These are phyloP conservation scores for Lampris incognitus DNA, from an alignment of 2,113 vertebrate species.

Conservation along the genomic window DNA sequence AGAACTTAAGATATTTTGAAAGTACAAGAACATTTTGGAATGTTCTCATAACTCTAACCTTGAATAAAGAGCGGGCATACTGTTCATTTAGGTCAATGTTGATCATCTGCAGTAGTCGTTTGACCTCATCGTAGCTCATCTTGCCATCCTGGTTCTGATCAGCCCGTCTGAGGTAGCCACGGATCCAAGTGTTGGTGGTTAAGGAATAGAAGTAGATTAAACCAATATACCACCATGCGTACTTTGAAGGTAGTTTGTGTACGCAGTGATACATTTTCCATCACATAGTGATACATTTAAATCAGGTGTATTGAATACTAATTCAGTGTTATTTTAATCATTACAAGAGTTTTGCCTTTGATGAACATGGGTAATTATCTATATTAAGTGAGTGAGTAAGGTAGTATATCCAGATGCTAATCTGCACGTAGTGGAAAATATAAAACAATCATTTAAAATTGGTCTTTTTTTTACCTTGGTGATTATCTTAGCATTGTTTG, in stretches of 20 bases:
- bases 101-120: constrained; percentile 92
- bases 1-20: not conserved
- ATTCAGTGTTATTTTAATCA: not conserved
- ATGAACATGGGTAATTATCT: too few relatives aligned
- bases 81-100: constrained; percentile 93
- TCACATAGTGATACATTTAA: too few relatives aligned
- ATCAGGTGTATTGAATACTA: not conserved
- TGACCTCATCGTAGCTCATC: constrained; percentile 95
- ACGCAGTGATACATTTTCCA: not conserved
- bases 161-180: constrained; percentile 88
- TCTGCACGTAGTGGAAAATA: too few relatives aligned
- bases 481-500: too few relatives aligned
- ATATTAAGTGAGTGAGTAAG: too few relatives aligned
- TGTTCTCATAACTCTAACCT: constrained; percentile 78
- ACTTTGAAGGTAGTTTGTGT: not conserved
- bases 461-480: too few relatives aligned
- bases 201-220: constrained; percentile 57
- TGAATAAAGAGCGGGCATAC: constrained; percentile 90
- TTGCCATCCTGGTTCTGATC: constrained; percentile 94
- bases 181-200: constrained; percentile 87
- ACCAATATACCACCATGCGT: not conserved
- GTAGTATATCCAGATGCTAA: too few relatives aligned
- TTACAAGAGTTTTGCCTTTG: too few relatives aligned
- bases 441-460: too few relatives aligned
- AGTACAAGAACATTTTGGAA: not conserved